These are phyloP conservation scores for Cotesia typhae DNA, from an alignment of 1,140 invertebrate species.

Conservation along the genomic window DNA sequence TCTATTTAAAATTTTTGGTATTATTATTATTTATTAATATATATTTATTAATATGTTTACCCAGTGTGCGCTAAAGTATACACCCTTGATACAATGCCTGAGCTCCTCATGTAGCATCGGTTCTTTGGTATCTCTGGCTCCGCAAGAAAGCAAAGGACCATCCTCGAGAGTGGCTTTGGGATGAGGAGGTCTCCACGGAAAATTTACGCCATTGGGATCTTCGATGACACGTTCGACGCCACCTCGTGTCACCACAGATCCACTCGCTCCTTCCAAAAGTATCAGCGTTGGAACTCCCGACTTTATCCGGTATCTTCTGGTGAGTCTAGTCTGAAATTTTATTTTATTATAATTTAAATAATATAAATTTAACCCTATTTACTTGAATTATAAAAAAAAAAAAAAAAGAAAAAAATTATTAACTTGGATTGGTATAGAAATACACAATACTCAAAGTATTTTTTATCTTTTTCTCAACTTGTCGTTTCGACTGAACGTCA, in stretches of 20 bases:
- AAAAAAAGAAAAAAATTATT: neutral
- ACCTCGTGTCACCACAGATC: slow-evolving; percentile 71
- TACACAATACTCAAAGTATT: neutral
- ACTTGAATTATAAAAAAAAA: neutral
- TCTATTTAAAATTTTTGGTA: neutral
- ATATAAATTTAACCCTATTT: neutral
- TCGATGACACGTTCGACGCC: slow-evolving; percentile 75
- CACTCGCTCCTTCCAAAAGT: slow-evolving; percentile 72
- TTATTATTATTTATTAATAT: too few species aligned
- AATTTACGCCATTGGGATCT: slow-evolving; percentile 73
- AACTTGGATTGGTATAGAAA: neutral
- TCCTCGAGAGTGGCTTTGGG: slow-evolving; percentile 69
- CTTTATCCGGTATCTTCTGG: slow-evolving; percentile 76
- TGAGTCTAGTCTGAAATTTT: slow-evolving; percentile 72
- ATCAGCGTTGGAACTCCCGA: slow-evolving; percentile 79
- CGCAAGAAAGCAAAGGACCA: slow-evolving; percentile 70
- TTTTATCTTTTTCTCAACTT: slow-evolving; percentile 4
- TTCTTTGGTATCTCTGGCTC: slow-evolving; percentile 63
- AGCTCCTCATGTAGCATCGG: slow-evolving; percentile 68
- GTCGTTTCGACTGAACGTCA: slow-evolving; percentile 14
- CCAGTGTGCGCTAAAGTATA: slow-evolving; percentile 88
- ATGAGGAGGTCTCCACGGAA: slow-evolving; percentile 78
- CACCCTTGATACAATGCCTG: slow-evolving; percentile 73
- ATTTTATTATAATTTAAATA: slow-evolving; percentile 39
- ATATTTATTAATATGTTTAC: slow-evolving; percentile 62